Evolutionary conservation across 1,140 invertebrate species (phyloP).

Genomic region (Drosophila novamexicana): DNA sequence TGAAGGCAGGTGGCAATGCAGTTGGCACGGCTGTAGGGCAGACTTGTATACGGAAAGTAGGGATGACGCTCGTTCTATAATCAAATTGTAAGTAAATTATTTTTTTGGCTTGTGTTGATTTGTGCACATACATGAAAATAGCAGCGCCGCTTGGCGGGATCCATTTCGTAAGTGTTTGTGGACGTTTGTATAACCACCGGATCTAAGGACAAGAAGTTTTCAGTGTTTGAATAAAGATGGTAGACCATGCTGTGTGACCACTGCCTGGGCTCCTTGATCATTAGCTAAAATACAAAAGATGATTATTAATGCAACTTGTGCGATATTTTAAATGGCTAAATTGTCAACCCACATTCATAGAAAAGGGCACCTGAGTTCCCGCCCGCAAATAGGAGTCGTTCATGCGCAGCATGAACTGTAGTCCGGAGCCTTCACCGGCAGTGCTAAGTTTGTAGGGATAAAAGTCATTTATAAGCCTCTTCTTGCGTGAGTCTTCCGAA

Average conservation of each 20-base stretch:
- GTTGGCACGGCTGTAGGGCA: conserved; percentile 57
- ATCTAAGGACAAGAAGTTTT: conserved; percentile 64
- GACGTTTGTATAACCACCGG: conserved; percentile 55
- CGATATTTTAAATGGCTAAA: neutral
- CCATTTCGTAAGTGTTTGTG: conserved; percentile 36
- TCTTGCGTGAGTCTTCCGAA: conserved; percentile 65
- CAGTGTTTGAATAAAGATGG: conserved; percentile 54
- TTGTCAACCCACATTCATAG: conserved; percentile 49
- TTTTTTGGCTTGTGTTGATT: accelerated
- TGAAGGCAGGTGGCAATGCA: conserved; percentile 64
- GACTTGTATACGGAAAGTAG: conserved; percentile 18
- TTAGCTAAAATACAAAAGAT: conserved; percentile 33
- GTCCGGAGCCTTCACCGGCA: conserved; percentile 63
- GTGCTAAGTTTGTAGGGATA: conserved; percentile 64
- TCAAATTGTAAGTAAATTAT: neutral
- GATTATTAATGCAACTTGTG: neutral
- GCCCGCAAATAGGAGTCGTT: conserved; percentile 36
- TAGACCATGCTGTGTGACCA: conserved; percentile 53
- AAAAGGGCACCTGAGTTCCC: conserved; percentile 32
- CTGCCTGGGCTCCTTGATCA: conserved; percentile 64
- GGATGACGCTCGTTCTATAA: conserved; percentile 52
- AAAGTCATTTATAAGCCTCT: conserved; percentile 52
- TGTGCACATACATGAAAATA: conserved; percentile 58
- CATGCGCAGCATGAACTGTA: conserved; percentile 49
- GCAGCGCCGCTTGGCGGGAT: conserved; percentile 47